Conservation (phyloP, 2,888 invertebrate genomes). For the Priocnemis perturbator region DNA sequence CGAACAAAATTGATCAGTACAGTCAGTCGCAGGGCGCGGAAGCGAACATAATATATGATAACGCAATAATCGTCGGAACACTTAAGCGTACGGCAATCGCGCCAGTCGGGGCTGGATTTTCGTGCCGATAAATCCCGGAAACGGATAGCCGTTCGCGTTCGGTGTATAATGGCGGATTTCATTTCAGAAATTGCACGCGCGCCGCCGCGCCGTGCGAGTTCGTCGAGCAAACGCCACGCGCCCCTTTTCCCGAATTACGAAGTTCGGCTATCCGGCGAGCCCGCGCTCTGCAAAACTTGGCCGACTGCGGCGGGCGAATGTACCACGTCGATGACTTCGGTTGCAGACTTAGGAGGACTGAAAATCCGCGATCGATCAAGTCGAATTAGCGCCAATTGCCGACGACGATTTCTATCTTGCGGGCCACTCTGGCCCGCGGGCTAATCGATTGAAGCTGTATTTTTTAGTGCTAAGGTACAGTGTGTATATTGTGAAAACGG, state of each 20-base stretch:
- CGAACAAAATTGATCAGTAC: not conserved
- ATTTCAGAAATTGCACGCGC: too few relatives aligned
- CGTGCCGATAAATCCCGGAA: not conserved
- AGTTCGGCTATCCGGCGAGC: constrained; percentile 16
- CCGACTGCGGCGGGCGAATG: too few relatives aligned
- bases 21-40: not conserved
- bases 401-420: too few relatives aligned
- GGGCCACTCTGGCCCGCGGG: not conserved
- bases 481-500: too few relatives aligned
- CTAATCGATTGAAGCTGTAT: not conserved
- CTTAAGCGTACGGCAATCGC: too few relatives aligned
- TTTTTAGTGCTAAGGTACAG: too few relatives aligned
- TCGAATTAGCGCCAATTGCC: too few relatives aligned
- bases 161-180: not conserved
- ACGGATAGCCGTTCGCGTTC: not conserved
- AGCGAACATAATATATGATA: too few relatives aligned
- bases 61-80: too few relatives aligned
- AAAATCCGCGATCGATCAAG: too few relatives aligned
- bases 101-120: too few relatives aligned
- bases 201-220: not conserved
- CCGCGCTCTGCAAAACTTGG: constrained; percentile 14
- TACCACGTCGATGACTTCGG: constrained; percentile 1
- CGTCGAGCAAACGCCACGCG: constrained; percentile 6
- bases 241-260: constrained; percentile 15
- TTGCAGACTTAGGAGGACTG: constrained; percentile 1